Conservation (phyloP, 2,888 invertebrate genomes). For the Tethea ocularis region DNA sequence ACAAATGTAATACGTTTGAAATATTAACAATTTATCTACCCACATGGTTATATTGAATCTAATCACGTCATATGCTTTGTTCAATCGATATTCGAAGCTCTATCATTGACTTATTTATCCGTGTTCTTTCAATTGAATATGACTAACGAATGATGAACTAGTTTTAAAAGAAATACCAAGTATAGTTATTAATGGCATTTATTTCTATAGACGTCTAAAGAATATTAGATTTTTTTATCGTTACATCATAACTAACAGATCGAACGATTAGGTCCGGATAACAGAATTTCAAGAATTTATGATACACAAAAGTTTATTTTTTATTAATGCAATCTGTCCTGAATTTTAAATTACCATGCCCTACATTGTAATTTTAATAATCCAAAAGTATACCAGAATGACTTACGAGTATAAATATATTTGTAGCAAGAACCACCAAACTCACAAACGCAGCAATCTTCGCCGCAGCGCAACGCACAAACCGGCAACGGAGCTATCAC, state of each 20-base stretch:
- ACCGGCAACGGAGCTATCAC: slow-evolving; percentile 87
- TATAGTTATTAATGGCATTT: background rate
- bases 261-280: background rate
- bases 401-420: background rate
- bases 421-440: slow-evolving; percentile 48
- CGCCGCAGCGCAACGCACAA: slow-evolving; percentile 71
- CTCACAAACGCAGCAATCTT: slow-evolving; percentile 63
- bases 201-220: background rate
- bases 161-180: too few species aligned
- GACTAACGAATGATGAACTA: background rate
- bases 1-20: too few species aligned
- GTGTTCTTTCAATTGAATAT: slow-evolving; percentile 2
- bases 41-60: slow-evolving; percentile 1
- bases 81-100: background rate
- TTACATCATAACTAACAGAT: background rate
- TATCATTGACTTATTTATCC: background rate
- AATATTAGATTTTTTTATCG: background rate
- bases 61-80: background rate
- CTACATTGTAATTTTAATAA: background rate
- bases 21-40: background rate
- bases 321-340: too few species aligned
- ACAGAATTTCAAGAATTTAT: background rate
- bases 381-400: background rate
- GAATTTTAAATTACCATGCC: too few species aligned
- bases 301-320: too few species aligned